phyloP scores from a whole-genome alignment of 1,140 invertebrate species.

The Lamellibrachia luymesi region DNA sequence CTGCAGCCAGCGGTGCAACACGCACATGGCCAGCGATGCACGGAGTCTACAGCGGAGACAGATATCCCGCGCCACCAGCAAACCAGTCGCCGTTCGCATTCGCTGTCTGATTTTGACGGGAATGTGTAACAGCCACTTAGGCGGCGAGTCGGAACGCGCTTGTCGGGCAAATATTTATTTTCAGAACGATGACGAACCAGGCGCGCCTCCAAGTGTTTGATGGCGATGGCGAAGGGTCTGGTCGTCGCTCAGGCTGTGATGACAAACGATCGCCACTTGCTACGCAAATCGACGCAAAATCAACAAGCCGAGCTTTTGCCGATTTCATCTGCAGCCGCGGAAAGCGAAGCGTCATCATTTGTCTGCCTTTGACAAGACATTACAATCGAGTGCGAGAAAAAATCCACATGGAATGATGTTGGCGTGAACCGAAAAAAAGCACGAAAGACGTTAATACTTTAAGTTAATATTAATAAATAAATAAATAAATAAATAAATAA shows the following conservation, averaged over 20 bases:
- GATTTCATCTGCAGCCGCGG: not conserved
- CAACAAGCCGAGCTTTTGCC: not conserved
- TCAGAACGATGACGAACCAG: constrained; percentile 3
- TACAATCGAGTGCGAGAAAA: not conserved
- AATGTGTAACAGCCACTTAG: not conserved
- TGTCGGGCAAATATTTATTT: constrained; percentile 5
- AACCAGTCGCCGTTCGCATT: not conserved
- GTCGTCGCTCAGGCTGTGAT: not conserved
- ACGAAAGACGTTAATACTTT: not conserved
- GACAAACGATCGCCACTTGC: not conserved
- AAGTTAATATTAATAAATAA: not conserved
- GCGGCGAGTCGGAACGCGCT: not conserved
- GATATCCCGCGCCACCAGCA: not conserved
- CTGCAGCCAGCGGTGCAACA: not conserved
- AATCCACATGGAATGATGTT: not conserved
- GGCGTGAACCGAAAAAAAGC: not conserved
- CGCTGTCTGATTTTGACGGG: not conserved
- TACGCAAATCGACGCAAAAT: not conserved
- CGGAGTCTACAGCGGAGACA: not conserved
- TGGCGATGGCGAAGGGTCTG: not conserved
- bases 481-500: not conserved
- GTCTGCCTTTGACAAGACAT: not conserved
- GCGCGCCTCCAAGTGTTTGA: not conserved
- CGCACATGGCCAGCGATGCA: not conserved
- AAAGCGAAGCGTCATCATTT: not conserved